These are phyloP conservation scores for Caenorhabditis sp. DNA, from an alignment of 2,888 invertebrate species.

Conservation along the genomic window DNA sequence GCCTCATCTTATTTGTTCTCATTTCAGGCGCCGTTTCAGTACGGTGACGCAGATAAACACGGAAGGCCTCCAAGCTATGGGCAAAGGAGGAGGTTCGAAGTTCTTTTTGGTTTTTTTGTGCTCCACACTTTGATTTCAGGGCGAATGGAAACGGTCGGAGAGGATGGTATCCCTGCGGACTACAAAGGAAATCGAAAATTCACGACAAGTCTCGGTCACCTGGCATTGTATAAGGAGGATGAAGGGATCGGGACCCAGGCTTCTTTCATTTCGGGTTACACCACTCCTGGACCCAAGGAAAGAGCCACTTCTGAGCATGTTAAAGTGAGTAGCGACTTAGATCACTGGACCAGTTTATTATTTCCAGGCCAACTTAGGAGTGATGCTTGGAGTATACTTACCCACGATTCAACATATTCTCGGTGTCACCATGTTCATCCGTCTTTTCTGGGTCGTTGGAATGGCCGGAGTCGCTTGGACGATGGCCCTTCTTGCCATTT, in stretches of 20 bases:
- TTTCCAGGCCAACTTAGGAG: constrained; percentile 92
- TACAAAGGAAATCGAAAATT: constrained; percentile 62
- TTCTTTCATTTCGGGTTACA: constrained; percentile 81
- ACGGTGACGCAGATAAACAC: constrained; percentile 81
- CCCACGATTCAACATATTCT: constrained; percentile 99
- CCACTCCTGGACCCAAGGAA: constrained; percentile 82
- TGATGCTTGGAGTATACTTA: constrained; percentile 96
- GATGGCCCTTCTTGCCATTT: constrained; percentile 93
- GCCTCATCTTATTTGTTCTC: background rate
- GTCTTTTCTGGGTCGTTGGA: constrained; percentile 94
- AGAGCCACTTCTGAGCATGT: constrained; percentile 80
- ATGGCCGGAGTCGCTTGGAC: constrained; percentile 84
- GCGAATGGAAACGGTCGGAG: constrained; percentile 64
- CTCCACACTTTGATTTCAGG: constrained; percentile 30
- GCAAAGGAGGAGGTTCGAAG: constrained; percentile 49
- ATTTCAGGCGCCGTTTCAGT: constrained; percentile 78
- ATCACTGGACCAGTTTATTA: background rate
- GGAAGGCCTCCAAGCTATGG: constrained; percentile 73
- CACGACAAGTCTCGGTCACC: constrained; percentile 79
- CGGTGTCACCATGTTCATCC: constrained; percentile 98
- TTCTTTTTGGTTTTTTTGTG: background rate
- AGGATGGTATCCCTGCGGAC: constrained; percentile 54
- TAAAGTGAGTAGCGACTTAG: constrained; percentile 70
- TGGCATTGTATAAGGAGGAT: constrained; percentile 81
- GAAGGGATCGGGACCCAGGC: constrained; percentile 71